These are phyloP conservation scores for Osmerus eperlanus DNA, from an alignment of 2,113 vertebrate species.

Conservation along the genomic window DNA sequence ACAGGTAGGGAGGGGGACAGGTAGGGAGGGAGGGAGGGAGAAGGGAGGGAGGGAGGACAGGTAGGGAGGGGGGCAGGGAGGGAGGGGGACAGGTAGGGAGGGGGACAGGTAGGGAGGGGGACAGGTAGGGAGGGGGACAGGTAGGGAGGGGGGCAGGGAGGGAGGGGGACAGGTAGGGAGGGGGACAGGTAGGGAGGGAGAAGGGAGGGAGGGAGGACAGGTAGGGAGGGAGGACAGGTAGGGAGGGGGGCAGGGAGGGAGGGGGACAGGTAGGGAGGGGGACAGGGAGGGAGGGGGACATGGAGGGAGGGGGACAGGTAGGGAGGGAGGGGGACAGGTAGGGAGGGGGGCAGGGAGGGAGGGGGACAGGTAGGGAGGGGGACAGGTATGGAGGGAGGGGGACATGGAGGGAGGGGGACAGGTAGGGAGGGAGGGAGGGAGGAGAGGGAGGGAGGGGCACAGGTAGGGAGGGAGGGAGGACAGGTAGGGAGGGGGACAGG, in stretches of 20 bases:
- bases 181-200: no score
- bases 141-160: not conserved
- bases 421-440: not conserved
- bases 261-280: no score
- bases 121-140: not conserved
- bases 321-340: conserved; percentile 11
- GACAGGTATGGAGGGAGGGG: no score
- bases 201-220: no score
- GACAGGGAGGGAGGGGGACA: no score
- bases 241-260: not conserved
- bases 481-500: no score
- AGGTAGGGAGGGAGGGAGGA: no score
- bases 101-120: no score
- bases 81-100: not conserved
- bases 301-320: no score
- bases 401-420: no score
- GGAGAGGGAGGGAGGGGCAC: not conserved
- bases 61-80: no score
- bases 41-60: not conserved
- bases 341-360: not conserved
- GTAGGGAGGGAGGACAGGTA: no score
- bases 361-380: not conserved
- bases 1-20: not conserved
- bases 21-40: not conserved
- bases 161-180: not conserved